phyloP scores from a whole-genome alignment of 2,113 vertebrate genomes.

The Amazona guildingii region DNA sequence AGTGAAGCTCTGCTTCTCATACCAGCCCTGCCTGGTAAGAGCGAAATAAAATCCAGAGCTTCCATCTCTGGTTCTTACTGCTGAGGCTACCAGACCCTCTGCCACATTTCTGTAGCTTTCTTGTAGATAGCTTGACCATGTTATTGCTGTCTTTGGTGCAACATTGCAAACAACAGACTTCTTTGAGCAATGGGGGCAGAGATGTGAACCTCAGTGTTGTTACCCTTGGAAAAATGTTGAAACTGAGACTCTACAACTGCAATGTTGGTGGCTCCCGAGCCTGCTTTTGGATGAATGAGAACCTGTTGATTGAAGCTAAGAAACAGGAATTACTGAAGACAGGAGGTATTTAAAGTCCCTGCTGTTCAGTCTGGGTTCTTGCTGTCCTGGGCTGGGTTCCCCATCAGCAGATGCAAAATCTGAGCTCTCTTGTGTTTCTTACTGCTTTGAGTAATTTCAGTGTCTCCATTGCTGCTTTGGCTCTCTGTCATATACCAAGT shows the following conservation, averaged over 20 bases:
- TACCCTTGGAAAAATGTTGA: not conserved
- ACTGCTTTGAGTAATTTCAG: not conserved
- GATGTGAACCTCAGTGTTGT: not conserved
- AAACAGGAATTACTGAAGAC: not conserved
- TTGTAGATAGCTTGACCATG: not conserved
- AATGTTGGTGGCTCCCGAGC: not conserved
- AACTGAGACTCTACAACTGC: not conserved
- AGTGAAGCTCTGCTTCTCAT: not conserved
- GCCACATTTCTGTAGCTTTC: not conserved
- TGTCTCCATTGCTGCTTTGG: not conserved
- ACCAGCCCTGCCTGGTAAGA: slow-evolving; percentile 24
- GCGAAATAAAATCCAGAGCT: not conserved
- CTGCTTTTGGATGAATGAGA: not conserved
- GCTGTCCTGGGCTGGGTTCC: not conserved
- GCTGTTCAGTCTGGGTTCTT: not conserved
- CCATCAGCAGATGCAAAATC: not conserved
- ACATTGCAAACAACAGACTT: not conserved
- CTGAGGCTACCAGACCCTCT: not conserved
- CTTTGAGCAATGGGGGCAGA: not conserved
- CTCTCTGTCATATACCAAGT: not conserved
- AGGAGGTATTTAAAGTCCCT: not conserved
- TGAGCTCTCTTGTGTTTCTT: not conserved
- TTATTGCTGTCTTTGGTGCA: not conserved
- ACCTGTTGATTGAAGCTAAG: not conserved
- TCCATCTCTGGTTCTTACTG: not conserved